Percentiles rank a stretch among this genome's conserved stretches.
These are phyloP conservation scores for Junco hyemalis DNA, from an alignment of 2,113 vertebrate species.

Conservation along the genomic window DNA sequence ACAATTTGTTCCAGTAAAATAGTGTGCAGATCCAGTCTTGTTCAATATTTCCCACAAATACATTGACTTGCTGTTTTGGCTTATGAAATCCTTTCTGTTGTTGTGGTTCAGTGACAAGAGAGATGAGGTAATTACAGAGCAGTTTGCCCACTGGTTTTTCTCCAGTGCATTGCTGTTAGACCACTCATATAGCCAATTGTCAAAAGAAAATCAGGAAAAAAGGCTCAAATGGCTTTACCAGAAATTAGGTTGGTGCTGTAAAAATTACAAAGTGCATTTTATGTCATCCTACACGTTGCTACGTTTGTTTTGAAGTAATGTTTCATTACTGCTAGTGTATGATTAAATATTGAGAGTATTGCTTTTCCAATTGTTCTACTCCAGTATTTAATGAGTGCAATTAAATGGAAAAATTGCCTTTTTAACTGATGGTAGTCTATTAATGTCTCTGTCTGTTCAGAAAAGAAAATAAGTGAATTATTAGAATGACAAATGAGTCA, in stretches of 20 bases:
- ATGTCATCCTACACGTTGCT: slow-evolving; percentile 47
- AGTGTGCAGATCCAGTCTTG: slow-evolving; percentile 22
- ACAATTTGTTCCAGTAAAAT: slow-evolving; percentile 35
- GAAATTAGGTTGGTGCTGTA: slow-evolving; percentile 2
- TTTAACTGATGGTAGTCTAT: slow-evolving; percentile 83
- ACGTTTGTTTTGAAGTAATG: slow-evolving; percentile 75
- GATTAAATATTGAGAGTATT: slow-evolving; percentile 84
- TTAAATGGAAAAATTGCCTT: slow-evolving; percentile 88
- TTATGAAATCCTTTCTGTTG: neutral
- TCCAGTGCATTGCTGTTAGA: neutral
- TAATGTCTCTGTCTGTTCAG: slow-evolving; percentile 81
- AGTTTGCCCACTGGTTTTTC: neutral
- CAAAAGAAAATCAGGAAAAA: neutral
- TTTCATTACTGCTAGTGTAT: slow-evolving; percentile 76
- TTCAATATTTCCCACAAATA: slow-evolving; percentile 28
- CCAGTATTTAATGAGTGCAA: slow-evolving; percentile 84
- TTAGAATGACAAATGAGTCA: slow-evolving; percentile 85
- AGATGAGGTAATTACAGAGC: neutral
- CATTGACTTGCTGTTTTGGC: neutral
- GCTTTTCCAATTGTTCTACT: slow-evolving; percentile 83
- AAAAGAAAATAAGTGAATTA: slow-evolving; percentile 83
- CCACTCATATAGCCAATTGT: neutral
- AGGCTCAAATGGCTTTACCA: neutral
- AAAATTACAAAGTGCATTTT: slow-evolving; percentile 57
- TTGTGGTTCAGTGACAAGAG: slow-evolving; percentile 1